Evolutionary conservation across 2,113 vertebrate genomes (phyloP).

Genomic region (Dipodomys spectabilis): DNA sequence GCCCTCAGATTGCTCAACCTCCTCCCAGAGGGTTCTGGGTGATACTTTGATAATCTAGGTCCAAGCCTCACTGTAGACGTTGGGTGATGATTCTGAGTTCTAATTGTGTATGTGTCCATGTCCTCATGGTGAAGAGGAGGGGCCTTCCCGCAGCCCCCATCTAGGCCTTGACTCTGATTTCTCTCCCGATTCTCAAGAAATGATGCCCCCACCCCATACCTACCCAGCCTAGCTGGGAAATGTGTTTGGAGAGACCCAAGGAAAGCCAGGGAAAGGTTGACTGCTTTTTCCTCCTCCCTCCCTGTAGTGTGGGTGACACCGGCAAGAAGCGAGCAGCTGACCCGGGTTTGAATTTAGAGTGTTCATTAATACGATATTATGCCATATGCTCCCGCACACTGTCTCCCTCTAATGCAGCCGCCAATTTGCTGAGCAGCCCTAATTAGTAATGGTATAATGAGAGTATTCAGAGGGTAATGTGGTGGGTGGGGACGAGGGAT

Average conservation of each 20-base stretch:
- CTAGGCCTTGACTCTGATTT: background rate
- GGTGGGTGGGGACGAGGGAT: conserved; percentile 91
- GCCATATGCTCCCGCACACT: conserved; percentile 98
- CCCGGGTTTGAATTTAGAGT: conserved; percentile 99
- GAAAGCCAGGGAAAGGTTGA: conserved; percentile 87
- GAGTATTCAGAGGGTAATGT: conserved; percentile 96
- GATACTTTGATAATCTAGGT: background rate
- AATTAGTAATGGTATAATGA: conserved; percentile 99
- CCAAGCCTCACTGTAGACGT: background rate
- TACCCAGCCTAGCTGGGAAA: conserved; percentile 75
- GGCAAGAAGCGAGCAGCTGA: conserved; percentile 96
- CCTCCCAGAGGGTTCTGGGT: background rate
- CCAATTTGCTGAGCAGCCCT: conserved; percentile 98
- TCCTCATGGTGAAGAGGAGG: too few species aligned
- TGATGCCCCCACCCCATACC: conserved; percentile 79
- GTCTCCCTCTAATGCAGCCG: conserved; percentile 96
- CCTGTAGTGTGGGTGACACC: conserved; percentile 92
- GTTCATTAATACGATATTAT: conserved; percentile 99
- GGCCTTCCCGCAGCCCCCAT: background rate
- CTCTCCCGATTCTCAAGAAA: conserved; percentile 78
- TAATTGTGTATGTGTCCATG: background rate
- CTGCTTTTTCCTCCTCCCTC: conserved; percentile 83
- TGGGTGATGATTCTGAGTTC: background rate
- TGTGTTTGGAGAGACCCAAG: conserved; percentile 86
- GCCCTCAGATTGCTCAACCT: background rate